Evolutionary conservation across 2,113 vertebrate species (phyloP), one percentile per base, ranked within the genome.

Genomic region (Plectropomus leopardus): DNA sequence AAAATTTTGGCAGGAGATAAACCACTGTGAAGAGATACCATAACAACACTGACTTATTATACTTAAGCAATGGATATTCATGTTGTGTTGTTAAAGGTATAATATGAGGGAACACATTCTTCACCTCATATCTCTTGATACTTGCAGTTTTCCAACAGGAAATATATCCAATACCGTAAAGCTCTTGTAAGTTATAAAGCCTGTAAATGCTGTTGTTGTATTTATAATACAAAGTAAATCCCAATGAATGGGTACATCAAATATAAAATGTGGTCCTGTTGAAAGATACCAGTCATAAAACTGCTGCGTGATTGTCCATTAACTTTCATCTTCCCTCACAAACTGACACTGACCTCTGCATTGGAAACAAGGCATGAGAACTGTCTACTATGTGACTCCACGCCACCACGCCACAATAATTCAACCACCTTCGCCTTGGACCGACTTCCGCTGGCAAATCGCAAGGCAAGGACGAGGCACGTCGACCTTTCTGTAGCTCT

Each of bases 401-500:
- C 47, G 50, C 17, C 44, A n/a, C 63, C 64, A 30, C 16, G 40
- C 65, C 23, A 45, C 65, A 44, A 76, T 69, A 72, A 77, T 72
- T 84, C 68, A 78, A 10, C 57, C 6, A n/a, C 45, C 63, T 51
- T 87, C 34, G 17, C 76, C 53, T 85, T 30, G 36, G 71, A 60
- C 73, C 7, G 10, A 48, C 36, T 40, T 61, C 60, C 60, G 55
- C 53, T 83, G 72, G 40, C 19, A 4, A 70, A 63, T 51, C 36
- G 0, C 26, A 5, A 60, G 61, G 64, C 50, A 60, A 76, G 76
- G 57, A 78, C 59, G 48, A 50, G 50, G 75, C 82, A 79, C 63
- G 73, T 65, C 54, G 60, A 81, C 88, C 90, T 90, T 85, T 79
- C 42, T 36, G 57, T 40, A 30, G 50, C 79, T 57, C 53, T 6